Evolutionary conservation across 2,113 vertebrate genomes (phyloP).

Genomic region (Alethe diademata): DNA sequence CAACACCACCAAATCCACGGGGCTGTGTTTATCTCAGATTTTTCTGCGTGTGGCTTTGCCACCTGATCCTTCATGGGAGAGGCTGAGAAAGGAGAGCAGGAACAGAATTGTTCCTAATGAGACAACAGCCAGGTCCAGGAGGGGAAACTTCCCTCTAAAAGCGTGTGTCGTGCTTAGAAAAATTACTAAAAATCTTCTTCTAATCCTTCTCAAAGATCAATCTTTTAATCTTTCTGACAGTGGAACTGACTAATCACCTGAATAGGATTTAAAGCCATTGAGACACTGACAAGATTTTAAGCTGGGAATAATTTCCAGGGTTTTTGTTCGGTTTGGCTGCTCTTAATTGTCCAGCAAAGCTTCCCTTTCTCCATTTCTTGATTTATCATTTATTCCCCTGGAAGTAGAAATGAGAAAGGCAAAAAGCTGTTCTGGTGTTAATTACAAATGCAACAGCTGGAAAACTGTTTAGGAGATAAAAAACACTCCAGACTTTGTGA

Average conservation of each 20-base stretch:
- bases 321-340: neutral
- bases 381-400: neutral
- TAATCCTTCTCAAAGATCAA: neutral
- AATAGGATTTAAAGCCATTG: neutral
- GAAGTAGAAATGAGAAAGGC: neutral
- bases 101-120: neutral
- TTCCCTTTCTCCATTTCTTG: neutral
- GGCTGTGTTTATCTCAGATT: neutral
- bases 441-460: neutral
- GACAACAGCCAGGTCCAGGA: neutral
- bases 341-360: neutral
- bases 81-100: neutral
- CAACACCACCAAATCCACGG: neutral
- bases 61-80: neutral
- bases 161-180: neutral
- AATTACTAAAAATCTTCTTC: neutral
- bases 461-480: neutral
- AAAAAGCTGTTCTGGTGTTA: neutral
- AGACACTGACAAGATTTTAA: neutral
- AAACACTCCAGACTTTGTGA: neutral
- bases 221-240: neutral
- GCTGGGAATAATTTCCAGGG: neutral
- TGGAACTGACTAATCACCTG: neutral
- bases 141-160: neutral
- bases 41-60: neutral